Base-by-base conservation (phyloP, 2,113 vertebrate species). In the Scytalopus superciliaris region DNA sequence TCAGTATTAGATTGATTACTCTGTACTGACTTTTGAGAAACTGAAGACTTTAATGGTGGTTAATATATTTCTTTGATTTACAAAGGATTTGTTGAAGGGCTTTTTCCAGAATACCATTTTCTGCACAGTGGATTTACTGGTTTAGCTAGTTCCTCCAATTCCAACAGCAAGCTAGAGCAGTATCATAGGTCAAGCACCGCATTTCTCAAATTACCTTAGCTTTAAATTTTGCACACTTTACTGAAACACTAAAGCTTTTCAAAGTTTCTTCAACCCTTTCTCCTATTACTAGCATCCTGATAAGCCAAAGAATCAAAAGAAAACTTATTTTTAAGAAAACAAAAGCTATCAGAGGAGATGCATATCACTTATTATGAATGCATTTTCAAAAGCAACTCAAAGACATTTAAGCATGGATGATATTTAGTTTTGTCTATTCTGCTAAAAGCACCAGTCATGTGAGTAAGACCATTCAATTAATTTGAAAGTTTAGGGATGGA, bases 121-220 rank as follows among this genome's bases (percentile, higher is more conserved):
- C 50, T 78, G 57, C 68, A 76, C 59, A 86, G 90, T 67, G 44
- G 94, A 94, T 95, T 92, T 89, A 93, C 92, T 90, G 90, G 96
- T 96, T 94, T 94, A 64, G 68, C 86, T 88, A 84, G 92, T 94
- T 95, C 83, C 50, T 66, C 56, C 3, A 18, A 96, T 84, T 83
- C 72, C 78, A 81, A 62, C 10, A 92, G 78, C 69, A 87, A 93
- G 52, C 12, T 59, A 70, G 47, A 84, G 47, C 39, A 64, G 57
- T 69, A 88, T 27, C 92, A 89, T 19, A 94, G 92, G 89, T 93
- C 92, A 96, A 88, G 68, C 33, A 90, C 40, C n/a, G 37, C 30
- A 30, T 92, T 90, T 92, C 89, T 95, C 92, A 94, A 35, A 55
- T 93, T 96, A 94, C 90, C 45, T 90, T 57, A 70, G 56, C 81